Evolutionary conservation across 92 coral and sea anemone genomes (phyloP).

Genomic region (Phenganax stokvisi): DNA sequence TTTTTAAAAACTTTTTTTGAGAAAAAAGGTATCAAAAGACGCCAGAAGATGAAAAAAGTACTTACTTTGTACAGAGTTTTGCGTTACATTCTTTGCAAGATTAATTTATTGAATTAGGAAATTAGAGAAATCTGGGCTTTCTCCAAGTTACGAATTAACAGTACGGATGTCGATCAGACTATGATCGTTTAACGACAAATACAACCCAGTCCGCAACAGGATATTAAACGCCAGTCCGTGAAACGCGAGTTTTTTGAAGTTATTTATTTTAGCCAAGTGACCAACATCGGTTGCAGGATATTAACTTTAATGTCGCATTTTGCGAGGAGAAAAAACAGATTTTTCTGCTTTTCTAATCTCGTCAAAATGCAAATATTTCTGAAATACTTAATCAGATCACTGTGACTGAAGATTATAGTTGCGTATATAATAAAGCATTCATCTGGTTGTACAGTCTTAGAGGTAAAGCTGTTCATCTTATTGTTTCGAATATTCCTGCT

Average conservation of each 20-base stretch:
- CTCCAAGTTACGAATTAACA: slow-evolving; percentile 18
- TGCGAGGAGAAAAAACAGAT: background rate
- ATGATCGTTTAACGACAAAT: background rate
- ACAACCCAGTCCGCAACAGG: background rate
- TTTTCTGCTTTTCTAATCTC: slow-evolving; percentile 15
- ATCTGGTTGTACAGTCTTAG: background rate
- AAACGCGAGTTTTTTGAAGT: background rate
- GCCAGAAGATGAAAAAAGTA: background rate
- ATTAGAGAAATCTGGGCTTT: slow-evolving; percentile 4
- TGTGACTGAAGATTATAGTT: slow-evolving; percentile 2
- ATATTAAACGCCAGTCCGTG: background rate
- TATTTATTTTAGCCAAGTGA: background rate
- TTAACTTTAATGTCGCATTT: slow-evolving; percentile 7
- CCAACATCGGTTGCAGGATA: background rate
- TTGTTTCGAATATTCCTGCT: background rate
- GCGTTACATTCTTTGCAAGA: slow-evolving; percentile 8
- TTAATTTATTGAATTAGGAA: slow-evolving; percentile 22
- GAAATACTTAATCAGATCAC: slow-evolving; percentile 19
- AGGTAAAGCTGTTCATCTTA: background rate
- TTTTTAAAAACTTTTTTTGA: background rate
- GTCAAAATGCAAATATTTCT: slow-evolving; percentile 14
- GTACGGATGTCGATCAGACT: background rate
- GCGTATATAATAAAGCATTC: background rate
- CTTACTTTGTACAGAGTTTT: background rate
- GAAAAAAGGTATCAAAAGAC: background rate